These are phyloP conservation scores for Venturia canescens DNA, from an alignment of 1,140 invertebrate species.

Conservation along the genomic window DNA sequence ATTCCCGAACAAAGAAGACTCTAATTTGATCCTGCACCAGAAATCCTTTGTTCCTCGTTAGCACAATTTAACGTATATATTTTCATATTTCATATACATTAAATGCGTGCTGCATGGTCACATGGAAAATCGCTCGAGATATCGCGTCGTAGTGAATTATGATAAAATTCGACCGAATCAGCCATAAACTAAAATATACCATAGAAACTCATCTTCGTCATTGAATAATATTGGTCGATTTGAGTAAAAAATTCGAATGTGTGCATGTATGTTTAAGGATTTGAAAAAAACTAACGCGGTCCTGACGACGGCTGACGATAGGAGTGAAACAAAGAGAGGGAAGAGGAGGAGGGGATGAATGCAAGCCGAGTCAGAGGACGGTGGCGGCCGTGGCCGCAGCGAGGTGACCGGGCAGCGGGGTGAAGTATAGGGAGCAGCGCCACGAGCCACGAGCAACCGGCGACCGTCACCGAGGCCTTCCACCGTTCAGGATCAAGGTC, in stretches of 20 bases:
- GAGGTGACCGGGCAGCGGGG: slow-evolving; percentile 20
- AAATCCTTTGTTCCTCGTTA: slow-evolving; percentile 63
- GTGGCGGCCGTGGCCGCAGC: slow-evolving; percentile 20
- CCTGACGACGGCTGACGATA: too few species aligned
- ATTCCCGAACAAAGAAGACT: slow-evolving; percentile 68
- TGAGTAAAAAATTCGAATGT: too few species aligned
- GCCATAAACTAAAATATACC: too few species aligned
- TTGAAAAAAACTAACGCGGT: too few species aligned
- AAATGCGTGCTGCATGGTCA: too few species aligned
- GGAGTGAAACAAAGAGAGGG: not conserved
- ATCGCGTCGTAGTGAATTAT: too few species aligned
- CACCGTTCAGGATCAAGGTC: slow-evolving; percentile 63
- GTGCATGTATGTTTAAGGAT: too few species aligned
- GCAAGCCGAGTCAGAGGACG: not conserved
- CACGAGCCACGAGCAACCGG: not conserved
- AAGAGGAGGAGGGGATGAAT: not conserved
- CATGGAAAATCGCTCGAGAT: too few species aligned
- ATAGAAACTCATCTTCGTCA: too few species aligned
- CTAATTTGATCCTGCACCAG: slow-evolving; percentile 66
- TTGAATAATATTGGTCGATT: too few species aligned
- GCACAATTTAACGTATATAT: slow-evolving; percentile 2
- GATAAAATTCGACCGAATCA: too few species aligned
- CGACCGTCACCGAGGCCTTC: slow-evolving; percentile 37
- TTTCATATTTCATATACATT: too few species aligned
- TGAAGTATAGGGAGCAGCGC: slow-evolving; percentile 8